A percentile compares a stretch with the other conserved stretches of the same genome.
phyloP scores from a whole-genome alignment of 2,888 invertebrate genomes.

The Molanna angustata region DNA sequence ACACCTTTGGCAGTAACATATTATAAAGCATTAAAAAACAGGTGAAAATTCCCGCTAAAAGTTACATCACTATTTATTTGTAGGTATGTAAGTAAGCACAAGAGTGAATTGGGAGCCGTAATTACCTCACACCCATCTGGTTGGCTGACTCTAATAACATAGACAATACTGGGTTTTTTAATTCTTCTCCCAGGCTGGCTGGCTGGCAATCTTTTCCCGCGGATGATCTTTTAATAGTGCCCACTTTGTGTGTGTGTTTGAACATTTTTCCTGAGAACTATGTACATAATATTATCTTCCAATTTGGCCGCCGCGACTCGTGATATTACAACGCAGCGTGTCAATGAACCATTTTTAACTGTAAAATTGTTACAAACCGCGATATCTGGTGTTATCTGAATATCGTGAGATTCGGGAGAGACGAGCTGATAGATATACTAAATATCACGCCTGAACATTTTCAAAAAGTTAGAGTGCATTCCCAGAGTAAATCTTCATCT shows the following conservation, averaged over 20 bases:
- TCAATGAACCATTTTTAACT: constrained; percentile 32
- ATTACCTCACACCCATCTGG: constrained; percentile 11
- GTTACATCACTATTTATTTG: too few relatives aligned
- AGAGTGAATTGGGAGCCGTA: neutral
- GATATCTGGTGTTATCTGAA: constrained; percentile 22
- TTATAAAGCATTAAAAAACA: too few relatives aligned
- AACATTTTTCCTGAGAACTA: neutral
- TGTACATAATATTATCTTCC: neutral
- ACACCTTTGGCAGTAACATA: too few relatives aligned
- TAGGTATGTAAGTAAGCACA: too few relatives aligned
- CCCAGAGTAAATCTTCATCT: too few relatives aligned
- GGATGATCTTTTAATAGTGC: neutral
- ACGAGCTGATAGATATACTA: too few relatives aligned
- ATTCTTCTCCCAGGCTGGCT: constrained; percentile 6
- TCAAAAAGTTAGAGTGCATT: too few relatives aligned
- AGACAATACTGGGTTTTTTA: constrained; percentile 7
- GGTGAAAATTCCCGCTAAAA: too few relatives aligned
- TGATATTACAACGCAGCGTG: constrained; percentile 15
- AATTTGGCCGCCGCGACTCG: constrained; percentile 3
- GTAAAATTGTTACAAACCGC: constrained; percentile 19
- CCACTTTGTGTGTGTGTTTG: neutral
- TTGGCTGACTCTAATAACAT: constrained; percentile 13
- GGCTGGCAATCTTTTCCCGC: neutral
- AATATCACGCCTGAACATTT: too few relatives aligned
- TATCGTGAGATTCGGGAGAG: constrained; percentile 25